Conservation (phyloP, 92 coral and sea anemone genomes). For the Palythoa caribaeorum region DNA sequence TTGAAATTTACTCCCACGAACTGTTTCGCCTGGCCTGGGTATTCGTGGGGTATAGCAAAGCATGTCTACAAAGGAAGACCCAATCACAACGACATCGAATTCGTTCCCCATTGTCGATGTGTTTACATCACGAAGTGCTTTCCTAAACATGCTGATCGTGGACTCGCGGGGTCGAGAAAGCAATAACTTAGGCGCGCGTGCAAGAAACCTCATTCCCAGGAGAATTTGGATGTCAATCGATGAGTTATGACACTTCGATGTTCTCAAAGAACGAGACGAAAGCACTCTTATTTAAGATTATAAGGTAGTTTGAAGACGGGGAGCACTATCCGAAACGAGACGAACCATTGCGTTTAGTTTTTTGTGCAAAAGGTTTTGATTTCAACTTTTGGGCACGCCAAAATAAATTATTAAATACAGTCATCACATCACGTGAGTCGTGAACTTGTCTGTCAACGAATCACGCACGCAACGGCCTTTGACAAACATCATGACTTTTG, state of each 20-base stretch:
- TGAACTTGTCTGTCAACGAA: too few species aligned
- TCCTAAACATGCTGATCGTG: not conserved
- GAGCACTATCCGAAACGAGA: not conserved
- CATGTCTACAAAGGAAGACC: constrained; percentile 93
- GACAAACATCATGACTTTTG: too few species aligned
- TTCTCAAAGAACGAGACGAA: too few species aligned
- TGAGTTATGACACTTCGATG: not conserved
- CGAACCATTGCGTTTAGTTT: too few species aligned
- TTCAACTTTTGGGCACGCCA: too few species aligned
- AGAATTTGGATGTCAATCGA: not conserved
- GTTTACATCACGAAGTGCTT: not conserved
- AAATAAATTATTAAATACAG: too few species aligned
- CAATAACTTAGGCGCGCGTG: not conserved
- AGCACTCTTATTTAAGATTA: not conserved
- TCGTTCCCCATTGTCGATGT: not conserved
- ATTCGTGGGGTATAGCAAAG: constrained; percentile 80
- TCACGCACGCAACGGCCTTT: too few species aligned
- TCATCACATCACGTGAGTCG: too few species aligned
- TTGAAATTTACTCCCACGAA: constrained; percentile 81
- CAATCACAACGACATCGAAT: constrained; percentile 84
- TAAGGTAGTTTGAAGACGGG: not conserved
- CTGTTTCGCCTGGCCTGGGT: constrained; percentile 86
- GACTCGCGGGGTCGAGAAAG: constrained; percentile 12
- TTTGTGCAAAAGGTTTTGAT: too few species aligned
- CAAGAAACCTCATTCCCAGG: constrained; percentile 2